Percentiles rank a stretch among this genome's conserved stretches.
Evolutionary conservation across 2,113 vertebrate species (phyloP).

Genomic region (Otolemur garnettii): DNA sequence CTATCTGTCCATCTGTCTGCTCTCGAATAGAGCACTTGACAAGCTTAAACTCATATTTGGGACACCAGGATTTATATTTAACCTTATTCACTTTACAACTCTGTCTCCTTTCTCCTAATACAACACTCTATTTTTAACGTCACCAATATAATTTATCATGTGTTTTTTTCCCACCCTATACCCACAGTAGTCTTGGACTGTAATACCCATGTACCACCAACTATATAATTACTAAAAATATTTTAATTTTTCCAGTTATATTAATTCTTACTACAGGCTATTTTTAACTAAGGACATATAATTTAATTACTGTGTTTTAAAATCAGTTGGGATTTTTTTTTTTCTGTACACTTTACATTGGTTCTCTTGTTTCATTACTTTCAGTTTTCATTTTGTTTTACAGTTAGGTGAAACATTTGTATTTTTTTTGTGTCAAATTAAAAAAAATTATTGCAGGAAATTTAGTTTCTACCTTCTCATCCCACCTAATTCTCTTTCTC

Average conservation of each 20-base stretch:
- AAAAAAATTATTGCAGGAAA: neutral
- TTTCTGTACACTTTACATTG: neutral
- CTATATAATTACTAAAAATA: neutral
- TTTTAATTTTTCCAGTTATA: neutral
- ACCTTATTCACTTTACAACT: neutral
- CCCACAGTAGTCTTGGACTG: neutral
- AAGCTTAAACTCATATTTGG: neutral
- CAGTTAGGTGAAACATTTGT: neutral
- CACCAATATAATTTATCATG: neutral
- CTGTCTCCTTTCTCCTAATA: neutral
- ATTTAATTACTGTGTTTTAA: neutral
- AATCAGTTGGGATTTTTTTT: neutral
- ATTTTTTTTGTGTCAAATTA: neutral
- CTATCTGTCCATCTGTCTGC: neutral
- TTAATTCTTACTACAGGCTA: neutral
- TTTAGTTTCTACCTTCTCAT: neutral
- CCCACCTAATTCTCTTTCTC: neutral
- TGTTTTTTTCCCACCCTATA: neutral
- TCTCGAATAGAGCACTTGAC: neutral
- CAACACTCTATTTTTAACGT: neutral
- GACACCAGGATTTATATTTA: neutral
- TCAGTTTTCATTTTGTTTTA: neutral
- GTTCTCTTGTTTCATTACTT: neutral
- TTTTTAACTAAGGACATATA: neutral
- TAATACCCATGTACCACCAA: neutral